Percentiles rank a stretch among this genome's conserved stretches.
phyloP scores from a whole-genome alignment of 64 coral and sea anemone genomes.

The Stichodactyla mertensii region DNA sequence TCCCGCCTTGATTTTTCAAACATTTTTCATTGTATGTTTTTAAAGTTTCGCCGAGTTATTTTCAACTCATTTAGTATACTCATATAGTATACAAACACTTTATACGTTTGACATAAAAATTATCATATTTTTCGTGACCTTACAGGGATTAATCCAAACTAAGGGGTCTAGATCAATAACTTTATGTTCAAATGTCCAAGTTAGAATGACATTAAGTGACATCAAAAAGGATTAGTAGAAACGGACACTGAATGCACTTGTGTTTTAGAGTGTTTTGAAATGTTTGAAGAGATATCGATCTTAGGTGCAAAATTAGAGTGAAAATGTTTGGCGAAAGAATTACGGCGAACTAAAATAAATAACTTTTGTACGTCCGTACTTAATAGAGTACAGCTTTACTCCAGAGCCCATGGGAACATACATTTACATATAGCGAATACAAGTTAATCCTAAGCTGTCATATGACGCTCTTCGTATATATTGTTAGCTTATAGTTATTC shows the following conservation, averaged over 20 bases:
- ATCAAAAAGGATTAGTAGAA: background rate
- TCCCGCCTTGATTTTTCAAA: background rate
- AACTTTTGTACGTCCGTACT: background rate
- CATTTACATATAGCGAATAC: slow-evolving; percentile 11
- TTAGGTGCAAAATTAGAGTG: background rate
- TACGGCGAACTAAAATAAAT: background rate
- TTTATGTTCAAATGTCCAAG: background rate
- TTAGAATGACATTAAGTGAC: background rate
- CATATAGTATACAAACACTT: background rate
- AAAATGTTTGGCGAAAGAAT: background rate
- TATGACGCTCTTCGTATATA: slow-evolving; percentile 41
- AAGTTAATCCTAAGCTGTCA: slow-evolving; percentile 4
- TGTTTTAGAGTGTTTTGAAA: background rate
- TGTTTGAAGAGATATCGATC: background rate
- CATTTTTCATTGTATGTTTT: background rate
- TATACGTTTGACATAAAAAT: background rate
- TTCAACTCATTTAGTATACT: background rate
- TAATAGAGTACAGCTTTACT: background rate
- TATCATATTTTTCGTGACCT: slow-evolving; percentile 3
- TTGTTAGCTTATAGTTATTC: slow-evolving; percentile 19
- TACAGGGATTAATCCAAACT: background rate
- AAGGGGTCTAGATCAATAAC: slow-evolving; percentile 1
- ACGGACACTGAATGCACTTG: background rate
- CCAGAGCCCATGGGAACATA: background rate
- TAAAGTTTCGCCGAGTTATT: background rate